phyloP scores from a whole-genome alignment of 2,113 vertebrate species.

The Panthera tigris region DNA sequence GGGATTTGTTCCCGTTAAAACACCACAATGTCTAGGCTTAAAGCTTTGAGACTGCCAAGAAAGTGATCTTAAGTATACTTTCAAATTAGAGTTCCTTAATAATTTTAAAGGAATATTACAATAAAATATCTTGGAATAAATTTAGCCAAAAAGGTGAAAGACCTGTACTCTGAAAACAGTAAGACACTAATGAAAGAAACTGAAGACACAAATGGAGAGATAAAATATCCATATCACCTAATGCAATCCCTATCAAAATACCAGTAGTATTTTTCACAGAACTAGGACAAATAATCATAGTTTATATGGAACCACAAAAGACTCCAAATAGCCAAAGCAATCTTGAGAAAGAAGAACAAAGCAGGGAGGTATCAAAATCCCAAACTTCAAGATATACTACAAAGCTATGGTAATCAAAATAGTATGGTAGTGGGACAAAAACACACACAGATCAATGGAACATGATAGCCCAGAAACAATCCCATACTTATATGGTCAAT shows the following conservation, averaged over 20 bases:
- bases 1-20: neutral
- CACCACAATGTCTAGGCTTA: neutral
- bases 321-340: neutral
- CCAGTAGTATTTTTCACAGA: neutral
- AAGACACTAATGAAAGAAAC: neutral
- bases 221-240: neutral
- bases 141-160: neutral
- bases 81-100: neutral
- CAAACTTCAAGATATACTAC: neutral
- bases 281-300: neutral
- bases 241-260: neutral
- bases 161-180: neutral
- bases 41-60: neutral
- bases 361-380: neutral
- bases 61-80: neutral
- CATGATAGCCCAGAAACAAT: neutral
- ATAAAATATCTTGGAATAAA: neutral
- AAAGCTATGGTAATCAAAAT: neutral
- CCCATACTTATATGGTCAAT: neutral
- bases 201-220: neutral
- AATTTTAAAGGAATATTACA: neutral
- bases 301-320: neutral
- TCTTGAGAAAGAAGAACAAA: neutral
- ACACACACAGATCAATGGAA: neutral
- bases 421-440: neutral